These are phyloP conservation scores for Plotosus lineatus DNA, from an alignment of 2,113 vertebrate genomes.

Conservation along the genomic window DNA sequence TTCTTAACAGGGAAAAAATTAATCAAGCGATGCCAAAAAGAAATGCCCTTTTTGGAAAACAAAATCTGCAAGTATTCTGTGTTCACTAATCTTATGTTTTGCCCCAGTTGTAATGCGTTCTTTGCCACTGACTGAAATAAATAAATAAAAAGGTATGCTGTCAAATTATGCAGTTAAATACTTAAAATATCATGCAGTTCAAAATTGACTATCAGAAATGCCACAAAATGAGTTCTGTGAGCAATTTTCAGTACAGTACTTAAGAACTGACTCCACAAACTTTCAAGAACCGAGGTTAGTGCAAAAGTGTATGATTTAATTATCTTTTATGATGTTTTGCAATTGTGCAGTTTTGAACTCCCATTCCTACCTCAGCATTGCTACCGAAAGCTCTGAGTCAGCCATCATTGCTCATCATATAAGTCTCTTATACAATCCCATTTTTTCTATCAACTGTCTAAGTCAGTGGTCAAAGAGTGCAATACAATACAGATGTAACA, in stretches of 20 bases:
- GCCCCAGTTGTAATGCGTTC: slow-evolving; percentile 44
- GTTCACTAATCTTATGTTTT: slow-evolving; percentile 59
- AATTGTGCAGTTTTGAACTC: neutral
- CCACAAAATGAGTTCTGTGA: neutral
- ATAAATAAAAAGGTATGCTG: neutral
- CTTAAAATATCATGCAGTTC: too few species aligned
- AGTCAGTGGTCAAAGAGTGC: slow-evolving; percentile 68
- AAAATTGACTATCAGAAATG: too few species aligned
- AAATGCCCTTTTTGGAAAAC: slow-evolving; percentile 82
- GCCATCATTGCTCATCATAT: neutral
- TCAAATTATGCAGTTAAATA: neutral
- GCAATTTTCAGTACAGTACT: neutral
- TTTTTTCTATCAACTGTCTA: neutral
- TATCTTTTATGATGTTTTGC: neutral
- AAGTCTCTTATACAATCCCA: neutral
- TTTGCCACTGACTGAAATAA: slow-evolving; percentile 67
- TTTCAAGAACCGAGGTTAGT: neutral
- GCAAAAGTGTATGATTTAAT: neutral
- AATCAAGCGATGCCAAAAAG: slow-evolving; percentile 91
- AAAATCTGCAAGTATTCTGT: slow-evolving; percentile 89
- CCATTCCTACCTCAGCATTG: neutral
- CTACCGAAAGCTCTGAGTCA: neutral
- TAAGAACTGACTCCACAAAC: neutral
- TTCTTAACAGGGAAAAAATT: slow-evolving; percentile 87
- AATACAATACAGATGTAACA: slow-evolving; percentile 66